Evolutionary conservation across 2,888 invertebrate genomes (phyloP).

Genomic region (Boloria euphrosyne): DNA sequence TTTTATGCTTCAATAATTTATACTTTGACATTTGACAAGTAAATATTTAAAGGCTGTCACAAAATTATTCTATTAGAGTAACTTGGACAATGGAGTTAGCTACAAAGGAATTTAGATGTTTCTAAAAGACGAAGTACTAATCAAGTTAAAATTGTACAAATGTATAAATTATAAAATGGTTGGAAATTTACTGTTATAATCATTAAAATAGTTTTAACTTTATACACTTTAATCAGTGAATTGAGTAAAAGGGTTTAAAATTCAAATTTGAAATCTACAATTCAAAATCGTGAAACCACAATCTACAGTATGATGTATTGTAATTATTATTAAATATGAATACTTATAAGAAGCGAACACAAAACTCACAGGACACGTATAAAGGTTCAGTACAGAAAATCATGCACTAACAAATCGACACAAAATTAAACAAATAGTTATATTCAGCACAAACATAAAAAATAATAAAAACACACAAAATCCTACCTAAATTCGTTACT

Average conservation of each 20-base stretch:
- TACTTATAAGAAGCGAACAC: slow-evolving; percentile 81
- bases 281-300: slow-evolving; percentile 20
- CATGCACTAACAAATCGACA: slow-evolving; percentile 53
- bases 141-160: not conserved
- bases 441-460: slow-evolving; percentile 40
- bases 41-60: slow-evolving; percentile 1
- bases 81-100: not conserved
- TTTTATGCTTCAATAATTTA: slow-evolving; percentile 13
- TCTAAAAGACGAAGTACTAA: slow-evolving; percentile 5
- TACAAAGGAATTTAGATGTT: not conserved
- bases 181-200: not conserved
- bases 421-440: slow-evolving; percentile 41
- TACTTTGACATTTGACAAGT: not conserved
- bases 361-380: slow-evolving; percentile 84
- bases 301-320: slow-evolving; percentile 48
- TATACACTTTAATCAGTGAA: slow-evolving; percentile 11
- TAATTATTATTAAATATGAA: slow-evolving; percentile 42
- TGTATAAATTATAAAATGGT: slow-evolving; percentile 4
- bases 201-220: slow-evolving; percentile 13
- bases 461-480: slow-evolving; percentile 49
- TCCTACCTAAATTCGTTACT: slow-evolving; percentile 60
- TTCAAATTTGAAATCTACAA: slow-evolving; percentile 27
- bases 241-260: slow-evolving; percentile 11
- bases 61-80: slow-evolving; percentile 1
- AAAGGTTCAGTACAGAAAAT: slow-evolving; percentile 51